Evolutionary conservation across 2,888 invertebrate species (phyloP), one percentile per base, ranked within the genome.

Genomic region (Philopedon plagiatum): DNA sequence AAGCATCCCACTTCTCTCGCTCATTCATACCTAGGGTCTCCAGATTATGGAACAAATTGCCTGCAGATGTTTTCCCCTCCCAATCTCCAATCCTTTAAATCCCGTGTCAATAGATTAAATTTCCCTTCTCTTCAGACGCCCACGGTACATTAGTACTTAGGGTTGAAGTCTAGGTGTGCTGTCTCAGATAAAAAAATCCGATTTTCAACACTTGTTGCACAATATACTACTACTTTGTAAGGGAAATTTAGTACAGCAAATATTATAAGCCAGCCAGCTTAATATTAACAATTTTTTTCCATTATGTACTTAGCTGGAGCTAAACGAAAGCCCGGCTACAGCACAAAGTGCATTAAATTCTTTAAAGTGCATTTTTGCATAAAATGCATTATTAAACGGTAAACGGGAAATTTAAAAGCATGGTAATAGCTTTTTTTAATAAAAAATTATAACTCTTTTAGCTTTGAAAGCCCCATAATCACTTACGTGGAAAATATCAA

Each of bases 281-380:
- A 44, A 44, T 19, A 44, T 44, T 44, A 44, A 44, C 19, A 8
- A 34, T 44, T 44, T 44, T 44, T 44, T 19, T 11, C 18, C 46
- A 46, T 23, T 21, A 46, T 46, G 9, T 7, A 46, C 46, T 46
- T 46, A 46, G 11, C 23, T 0, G n/a, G n/a, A 46, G n/a, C 46
- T 46, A 46, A 23, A 46, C 23, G 19, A 46, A 46, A 46, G 46
- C 46, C 11, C n/a, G 46, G 21, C 23, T 46, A 15, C 4, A 46
- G n/a, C 21, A 46, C 23, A 46, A 46, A 51, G 51, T 51, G 26
- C 51, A 51, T 29, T 51, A 51, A 51, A 51, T 29, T 51, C 51
- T 29, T 29, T 29, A 51, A 51, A 51, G 51, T 51, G 51, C 51
- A 51, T 51, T 51, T 51, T 51, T 26, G 29, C 51, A 51, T 51